Base-by-base conservation (phyloP, 2,113 vertebrate genomes). In the Corythaixoides concolor region DNA sequence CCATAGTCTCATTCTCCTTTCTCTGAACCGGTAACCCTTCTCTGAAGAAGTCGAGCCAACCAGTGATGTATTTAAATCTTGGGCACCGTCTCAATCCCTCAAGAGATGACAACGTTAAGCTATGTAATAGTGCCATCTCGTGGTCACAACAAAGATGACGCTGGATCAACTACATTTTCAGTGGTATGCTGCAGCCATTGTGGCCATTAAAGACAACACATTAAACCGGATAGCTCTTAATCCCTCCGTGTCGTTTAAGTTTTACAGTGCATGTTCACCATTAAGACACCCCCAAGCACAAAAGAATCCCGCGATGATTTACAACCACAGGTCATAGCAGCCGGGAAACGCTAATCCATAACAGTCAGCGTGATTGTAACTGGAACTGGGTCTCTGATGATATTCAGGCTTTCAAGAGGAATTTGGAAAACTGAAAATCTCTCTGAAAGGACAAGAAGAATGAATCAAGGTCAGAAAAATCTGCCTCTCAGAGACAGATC, bases 41-140 rank as follows among this genome's bases (percentile, higher is more conserved):
- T 11, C 41, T 41, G 53, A 66, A 93, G 76, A 75, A 82, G 60
- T 14, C 60, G 37, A 68, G 62, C 22, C 78, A 77, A 6, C 6
- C 47, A 28, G 39, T 3, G 22, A 52, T 8, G 39, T 12, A 8
- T 20, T 63, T 11, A 72, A 63, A 81, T 6, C 70, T 27, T 27
- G 35, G 64, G 47, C 39, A 89, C 6, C 1, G 8, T 45, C 72
- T 62, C 9, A n/a, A 76, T 69, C 18, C 64, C 24, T 39, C 16
- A 68, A 52, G 60, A 62, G 73, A 52, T 0, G 7, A 41, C 69
- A 26, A 7, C 5, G 37, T 95, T 95, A 30, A 5, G 74, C 95
- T 93, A 85, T 91, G 72, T 92, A 89, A 97, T 76, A 74, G 95
- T 97, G 97, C 98, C 98, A 98, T 94, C 98, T 92, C 88, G 97